Conservation (phyloP, 2,113 vertebrate genomes). For the Synodontis membranacea region DNA sequence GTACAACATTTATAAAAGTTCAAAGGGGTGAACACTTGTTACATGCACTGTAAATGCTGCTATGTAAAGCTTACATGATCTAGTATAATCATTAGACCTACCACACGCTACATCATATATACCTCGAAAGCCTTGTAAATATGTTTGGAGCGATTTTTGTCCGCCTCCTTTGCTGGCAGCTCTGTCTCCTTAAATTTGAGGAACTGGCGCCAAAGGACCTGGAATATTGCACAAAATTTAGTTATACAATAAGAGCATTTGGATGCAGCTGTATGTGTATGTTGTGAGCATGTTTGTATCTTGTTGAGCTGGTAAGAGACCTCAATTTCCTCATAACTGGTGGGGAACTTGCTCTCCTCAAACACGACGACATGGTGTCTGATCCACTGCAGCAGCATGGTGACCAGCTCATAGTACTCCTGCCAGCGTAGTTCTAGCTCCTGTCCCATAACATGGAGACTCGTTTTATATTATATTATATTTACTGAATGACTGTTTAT, state of each 20-base stretch:
- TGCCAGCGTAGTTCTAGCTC: slow-evolving; percentile 95
- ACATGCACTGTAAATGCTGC: background rate
- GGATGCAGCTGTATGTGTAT: background rate
- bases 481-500: background rate
- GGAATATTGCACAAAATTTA: no score
- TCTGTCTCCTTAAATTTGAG: slow-evolving; percentile 93
- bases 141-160: slow-evolving; percentile 90
- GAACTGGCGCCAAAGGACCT: slow-evolving; percentile 95
- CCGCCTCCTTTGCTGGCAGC: slow-evolving; percentile 88
- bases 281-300: background rate
- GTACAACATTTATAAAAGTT: background rate
- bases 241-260: background rate
- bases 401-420: slow-evolving; percentile 90
- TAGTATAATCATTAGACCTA: background rate
- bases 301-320: slow-evolving; percentile 47
- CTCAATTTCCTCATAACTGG: slow-evolving; percentile 92
- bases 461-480: background rate
- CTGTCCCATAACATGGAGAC: slow-evolving; percentile 60
- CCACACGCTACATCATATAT: slow-evolving; percentile 14
- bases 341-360: slow-evolving; percentile 85
- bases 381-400: slow-evolving; percentile 89
- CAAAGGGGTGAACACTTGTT: background rate
- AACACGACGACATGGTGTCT: slow-evolving; percentile 83
- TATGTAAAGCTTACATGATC: background rate
- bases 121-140: slow-evolving; percentile 89